Evolutionary conservation across 2,888 invertebrate species (phyloP).

Genomic region (Prionchulus punctatus): DNA sequence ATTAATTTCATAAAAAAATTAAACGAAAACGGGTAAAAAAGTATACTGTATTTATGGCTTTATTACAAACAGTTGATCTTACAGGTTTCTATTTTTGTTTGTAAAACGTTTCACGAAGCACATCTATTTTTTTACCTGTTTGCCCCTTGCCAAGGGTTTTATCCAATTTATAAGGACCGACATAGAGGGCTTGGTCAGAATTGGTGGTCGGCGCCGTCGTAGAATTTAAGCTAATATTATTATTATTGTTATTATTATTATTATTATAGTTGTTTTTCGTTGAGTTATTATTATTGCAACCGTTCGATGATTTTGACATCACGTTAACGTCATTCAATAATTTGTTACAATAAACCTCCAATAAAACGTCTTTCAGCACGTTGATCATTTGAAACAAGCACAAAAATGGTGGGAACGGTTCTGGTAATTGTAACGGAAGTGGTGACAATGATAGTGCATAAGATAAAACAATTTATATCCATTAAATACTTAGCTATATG

Average conservation of each 20-base stretch:
- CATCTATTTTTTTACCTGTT: slow-evolving; percentile 53
- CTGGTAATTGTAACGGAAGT: no score
- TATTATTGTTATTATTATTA: neutral
- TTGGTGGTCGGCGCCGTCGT: neutral
- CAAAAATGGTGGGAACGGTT: no score
- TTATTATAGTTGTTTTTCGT: neutral
- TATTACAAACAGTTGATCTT: no score
- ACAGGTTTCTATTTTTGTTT: no score
- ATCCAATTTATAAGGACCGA: slow-evolving; percentile 94
- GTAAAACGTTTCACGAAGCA: no score
- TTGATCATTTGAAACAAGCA: slow-evolving; percentile 10
- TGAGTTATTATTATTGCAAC: neutral
- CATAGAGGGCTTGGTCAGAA: slow-evolving; percentile 51
- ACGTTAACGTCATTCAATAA: neutral
- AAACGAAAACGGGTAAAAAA: no score
- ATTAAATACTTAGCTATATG: no score
- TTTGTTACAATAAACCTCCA: slow-evolving; percentile 5
- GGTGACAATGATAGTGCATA: no score
- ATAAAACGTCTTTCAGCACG: slow-evolving; percentile 11
- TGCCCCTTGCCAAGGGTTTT: slow-evolving; percentile 98
- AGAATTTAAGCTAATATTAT: neutral
- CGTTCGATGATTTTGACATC: neutral
- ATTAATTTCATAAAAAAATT: no score
- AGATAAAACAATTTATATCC: no score
- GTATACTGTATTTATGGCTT: no score